Conservation (phyloP, 2,888 invertebrate genomes). For the Aethes cnicana region DNA sequence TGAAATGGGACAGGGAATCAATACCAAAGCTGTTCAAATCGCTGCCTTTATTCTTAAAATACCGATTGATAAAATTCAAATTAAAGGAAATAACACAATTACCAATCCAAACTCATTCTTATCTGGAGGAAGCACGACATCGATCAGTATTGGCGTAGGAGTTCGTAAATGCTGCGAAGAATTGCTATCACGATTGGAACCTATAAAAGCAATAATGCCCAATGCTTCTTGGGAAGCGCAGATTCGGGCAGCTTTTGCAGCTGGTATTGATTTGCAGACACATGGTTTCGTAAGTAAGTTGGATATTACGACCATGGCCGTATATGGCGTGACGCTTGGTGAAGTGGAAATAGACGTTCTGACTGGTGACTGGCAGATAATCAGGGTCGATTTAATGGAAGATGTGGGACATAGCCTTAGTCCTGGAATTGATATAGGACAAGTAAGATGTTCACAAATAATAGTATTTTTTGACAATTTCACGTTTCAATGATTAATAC, state of each 20-base stretch:
- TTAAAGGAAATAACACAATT: slow-evolving; percentile 84
- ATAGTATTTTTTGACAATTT: no score
- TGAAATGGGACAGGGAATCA: slow-evolving; percentile 88
- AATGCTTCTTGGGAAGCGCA: slow-evolving; percentile 73
- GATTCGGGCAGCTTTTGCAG: slow-evolving; percentile 62
- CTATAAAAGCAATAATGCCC: no score
- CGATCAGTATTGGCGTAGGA: slow-evolving; percentile 83
- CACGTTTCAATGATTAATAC: no score
- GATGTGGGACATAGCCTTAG: no score
- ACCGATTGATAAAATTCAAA: slow-evolving; percentile 82
- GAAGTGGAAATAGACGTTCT: no score
- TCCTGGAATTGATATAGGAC: no score
- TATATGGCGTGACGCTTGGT: no score
- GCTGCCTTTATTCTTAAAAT: slow-evolving; percentile 85
- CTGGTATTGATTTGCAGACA: slow-evolving; percentile 46
- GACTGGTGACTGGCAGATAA: no score
- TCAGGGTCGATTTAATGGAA: no score
- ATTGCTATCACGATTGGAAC: slow-evolving; percentile 64
- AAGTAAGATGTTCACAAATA: no score
- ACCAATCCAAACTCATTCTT: slow-evolving; percentile 83
- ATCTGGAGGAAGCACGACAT: slow-evolving; percentile 86
- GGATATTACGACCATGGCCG: no score
- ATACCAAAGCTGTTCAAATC: slow-evolving; percentile 86
- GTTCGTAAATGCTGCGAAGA: slow-evolving; percentile 72
- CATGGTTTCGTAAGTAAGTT: no score